These are phyloP conservation scores for Drosophila ananassae DNA, from an alignment of 1,140 invertebrate genomes.

Conservation along the genomic window DNA sequence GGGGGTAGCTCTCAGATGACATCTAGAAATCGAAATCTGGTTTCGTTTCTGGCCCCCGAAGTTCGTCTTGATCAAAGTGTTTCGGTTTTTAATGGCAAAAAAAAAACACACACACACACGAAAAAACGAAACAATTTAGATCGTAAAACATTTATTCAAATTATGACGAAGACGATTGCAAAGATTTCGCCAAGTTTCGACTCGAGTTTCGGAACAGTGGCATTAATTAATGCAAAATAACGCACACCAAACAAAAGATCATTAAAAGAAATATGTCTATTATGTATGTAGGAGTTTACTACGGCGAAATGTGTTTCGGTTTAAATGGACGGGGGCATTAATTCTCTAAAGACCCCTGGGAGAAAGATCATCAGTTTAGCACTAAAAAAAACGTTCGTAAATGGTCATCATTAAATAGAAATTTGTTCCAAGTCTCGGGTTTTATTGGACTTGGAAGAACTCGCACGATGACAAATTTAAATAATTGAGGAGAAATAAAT, in stretches of 20 bases:
- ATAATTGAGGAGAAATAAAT: slow-evolving; percentile 22
- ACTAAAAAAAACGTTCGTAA: slow-evolving; percentile 44
- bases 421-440: slow-evolving; percentile 46
- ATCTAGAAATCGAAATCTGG: slow-evolving; percentile 57
- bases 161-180: slow-evolving; percentile 57
- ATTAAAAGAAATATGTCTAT: slow-evolving; percentile 39
- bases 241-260: slow-evolving; percentile 32
- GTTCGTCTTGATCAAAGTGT: slow-evolving; percentile 60
- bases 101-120: no score
- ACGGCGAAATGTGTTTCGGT: slow-evolving; percentile 47
- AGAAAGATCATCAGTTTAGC: slow-evolving; percentile 33
- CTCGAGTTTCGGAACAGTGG: slow-evolving; percentile 41
- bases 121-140: slow-evolving; percentile 48
- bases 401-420: slow-evolving; percentile 58
- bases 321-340: slow-evolving; percentile 60
- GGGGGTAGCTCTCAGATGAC: slow-evolving; percentile 25
- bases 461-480: slow-evolving; percentile 29
- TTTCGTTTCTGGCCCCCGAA: slow-evolving; percentile 52
- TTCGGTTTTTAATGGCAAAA: slow-evolving; percentile 30
- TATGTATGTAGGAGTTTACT: not conserved
- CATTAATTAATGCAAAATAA: slow-evolving; percentile 59
- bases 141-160: slow-evolving; percentile 69
- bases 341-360: slow-evolving; percentile 22
- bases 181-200: slow-evolving; percentile 53
- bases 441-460: slow-evolving; percentile 18